A percentile compares a stretch with the other conserved stretches of the same genome.
These are phyloP conservation scores for Bedellia somnulentella DNA, from an alignment of 2,888 invertebrate species.

Conservation along the genomic window DNA sequence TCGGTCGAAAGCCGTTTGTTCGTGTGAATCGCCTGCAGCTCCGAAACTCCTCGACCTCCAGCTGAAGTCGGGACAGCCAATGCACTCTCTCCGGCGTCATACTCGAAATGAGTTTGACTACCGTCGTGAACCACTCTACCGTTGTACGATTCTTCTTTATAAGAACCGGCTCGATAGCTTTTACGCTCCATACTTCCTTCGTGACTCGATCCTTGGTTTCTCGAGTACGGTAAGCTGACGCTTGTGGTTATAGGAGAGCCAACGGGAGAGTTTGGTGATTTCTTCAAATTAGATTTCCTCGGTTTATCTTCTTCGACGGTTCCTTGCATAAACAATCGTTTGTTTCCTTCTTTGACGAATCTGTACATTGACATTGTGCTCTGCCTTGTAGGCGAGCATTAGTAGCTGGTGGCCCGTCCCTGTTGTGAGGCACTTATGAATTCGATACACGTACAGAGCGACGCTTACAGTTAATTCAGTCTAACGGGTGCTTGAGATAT, in stretches of 20 bases:
- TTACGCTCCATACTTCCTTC: constrained; percentile 45
- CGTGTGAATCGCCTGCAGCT: constrained; percentile 77
- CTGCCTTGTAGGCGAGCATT: constrained; percentile 35
- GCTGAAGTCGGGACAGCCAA: constrained; percentile 43
- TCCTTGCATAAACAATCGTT: constrained; percentile 77
- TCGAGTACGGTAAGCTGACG: constrained; percentile 57
- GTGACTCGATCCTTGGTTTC: constrained; percentile 53
- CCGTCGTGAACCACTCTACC: constrained; percentile 50
- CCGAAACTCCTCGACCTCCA: constrained; percentile 49
- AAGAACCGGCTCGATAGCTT: constrained; percentile 41
- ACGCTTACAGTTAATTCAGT: constrained; percentile 4
- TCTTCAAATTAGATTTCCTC: constrained; percentile 54
- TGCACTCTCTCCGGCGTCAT: constrained; percentile 39
- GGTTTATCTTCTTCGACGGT: constrained; percentile 66
- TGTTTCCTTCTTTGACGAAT: constrained; percentile 72
- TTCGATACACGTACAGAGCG: constrained; percentile 33
- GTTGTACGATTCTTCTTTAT: constrained; percentile 44
- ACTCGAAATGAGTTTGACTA: constrained; percentile 54
- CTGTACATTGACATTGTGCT: constrained; percentile 73
- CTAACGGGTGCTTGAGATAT: too few species aligned
- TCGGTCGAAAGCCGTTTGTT: constrained; percentile 82
- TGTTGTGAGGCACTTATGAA: constrained; percentile 11
- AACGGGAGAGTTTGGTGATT: constrained; percentile 43
- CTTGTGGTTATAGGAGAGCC: constrained; percentile 68
- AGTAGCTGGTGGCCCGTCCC: constrained; percentile 12